A percentile compares a stretch with the other conserved stretches of the same genome.
phyloP scores from a whole-genome alignment of 2,888 invertebrate genomes.

The Tethea ocularis region DNA sequence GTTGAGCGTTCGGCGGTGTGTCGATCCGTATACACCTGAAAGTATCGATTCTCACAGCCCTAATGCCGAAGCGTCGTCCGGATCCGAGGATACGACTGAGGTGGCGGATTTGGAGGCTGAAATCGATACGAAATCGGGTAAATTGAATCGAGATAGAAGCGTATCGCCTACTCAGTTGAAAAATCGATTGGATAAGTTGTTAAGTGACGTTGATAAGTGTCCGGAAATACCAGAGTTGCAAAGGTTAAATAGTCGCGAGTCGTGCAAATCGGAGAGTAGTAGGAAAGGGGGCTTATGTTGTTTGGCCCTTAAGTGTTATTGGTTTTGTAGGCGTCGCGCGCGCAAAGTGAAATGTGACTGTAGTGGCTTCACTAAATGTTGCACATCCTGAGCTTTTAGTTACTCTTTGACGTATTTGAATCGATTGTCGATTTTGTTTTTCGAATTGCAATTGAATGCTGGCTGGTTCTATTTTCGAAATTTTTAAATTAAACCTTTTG shows the following conservation, averaged over 20 bases:
- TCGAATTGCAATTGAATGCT: neutral
- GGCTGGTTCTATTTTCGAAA: slow-evolving; percentile 14
- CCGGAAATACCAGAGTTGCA: slow-evolving; percentile 52
- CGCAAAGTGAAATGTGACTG: slow-evolving; percentile 62
- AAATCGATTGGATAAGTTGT: slow-evolving; percentile 80
- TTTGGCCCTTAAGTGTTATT: slow-evolving; percentile 71
- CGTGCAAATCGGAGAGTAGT: slow-evolving; percentile 66
- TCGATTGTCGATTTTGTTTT: neutral
- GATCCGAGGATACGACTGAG: slow-evolving; percentile 58
- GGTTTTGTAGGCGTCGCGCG: slow-evolving; percentile 69
- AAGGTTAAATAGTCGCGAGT: slow-evolving; percentile 68
- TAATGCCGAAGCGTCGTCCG: slow-evolving; percentile 69
- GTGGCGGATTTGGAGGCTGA: slow-evolving; percentile 53
- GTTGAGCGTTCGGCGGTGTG: slow-evolving; percentile 63
- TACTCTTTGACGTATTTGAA: slow-evolving; percentile 6
- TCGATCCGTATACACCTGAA: slow-evolving; percentile 93
- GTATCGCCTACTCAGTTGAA: slow-evolving; percentile 87
- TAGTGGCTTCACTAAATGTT: slow-evolving; percentile 61
- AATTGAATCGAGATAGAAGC: slow-evolving; percentile 62
- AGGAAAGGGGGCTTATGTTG: slow-evolving; percentile 66
- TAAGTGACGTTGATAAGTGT: slow-evolving; percentile 51
- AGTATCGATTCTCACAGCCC: slow-evolving; percentile 91
- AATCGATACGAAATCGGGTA: slow-evolving; percentile 50
- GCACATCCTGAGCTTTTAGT: slow-evolving; percentile 45
- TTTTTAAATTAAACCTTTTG: slow-evolving; percentile 35